A percentile compares a stretch with the other conserved stretches of the same genome.
These are phyloP conservation scores for Schizothorax lantsangensis DNA, from an alignment of 2,797 vertebrate species.

Conservation along the genomic window DNA sequence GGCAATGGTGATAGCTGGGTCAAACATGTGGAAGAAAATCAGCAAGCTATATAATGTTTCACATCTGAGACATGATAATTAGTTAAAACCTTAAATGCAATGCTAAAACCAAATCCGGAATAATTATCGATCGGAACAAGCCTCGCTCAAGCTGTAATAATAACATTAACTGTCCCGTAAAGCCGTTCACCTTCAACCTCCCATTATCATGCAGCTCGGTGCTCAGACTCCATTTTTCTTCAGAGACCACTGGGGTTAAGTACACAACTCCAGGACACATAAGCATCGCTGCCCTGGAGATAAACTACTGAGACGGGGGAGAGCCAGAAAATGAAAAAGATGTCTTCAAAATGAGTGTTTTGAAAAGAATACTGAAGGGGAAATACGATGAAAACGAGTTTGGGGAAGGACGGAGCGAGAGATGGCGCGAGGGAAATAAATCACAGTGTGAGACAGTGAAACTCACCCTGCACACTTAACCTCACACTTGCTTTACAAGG, in stretches of 20 bases:
- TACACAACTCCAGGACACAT: slow-evolving; percentile 37
- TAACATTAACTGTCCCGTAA: slow-evolving; percentile 34
- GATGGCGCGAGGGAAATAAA: slow-evolving; percentile 49
- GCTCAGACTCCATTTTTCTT: slow-evolving; percentile 38
- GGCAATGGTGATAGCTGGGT: slow-evolving; percentile 24
- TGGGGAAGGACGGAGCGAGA: slow-evolving; percentile 1
- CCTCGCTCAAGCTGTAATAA: slow-evolving; percentile 44
- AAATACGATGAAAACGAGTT: background rate
- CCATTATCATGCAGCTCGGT: slow-evolving; percentile 31
- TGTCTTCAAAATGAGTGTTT: background rate
- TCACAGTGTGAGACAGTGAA: slow-evolving; percentile 56
- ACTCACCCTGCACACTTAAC: slow-evolving; percentile 71
- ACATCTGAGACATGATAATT: slow-evolving; percentile 32
- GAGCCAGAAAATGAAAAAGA: slow-evolving; percentile 8
- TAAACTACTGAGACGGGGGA: slow-evolving; percentile 31
- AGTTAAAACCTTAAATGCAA: slow-evolving; percentile 18
- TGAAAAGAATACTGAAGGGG: background rate
- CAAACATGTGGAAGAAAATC: slow-evolving; percentile 26
- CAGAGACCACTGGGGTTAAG: slow-evolving; percentile 39
- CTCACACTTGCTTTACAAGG: slow-evolving; percentile 65
- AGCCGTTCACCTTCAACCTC: slow-evolving; percentile 46
- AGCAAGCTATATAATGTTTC: background rate
- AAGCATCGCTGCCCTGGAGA: slow-evolving; percentile 22
- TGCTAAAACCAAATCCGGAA: slow-evolving; percentile 1
- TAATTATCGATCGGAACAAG: slow-evolving; percentile 34